phyloP scores from a whole-genome alignment of 1,140 invertebrate species.

The Heliconius hermathena region DNA sequence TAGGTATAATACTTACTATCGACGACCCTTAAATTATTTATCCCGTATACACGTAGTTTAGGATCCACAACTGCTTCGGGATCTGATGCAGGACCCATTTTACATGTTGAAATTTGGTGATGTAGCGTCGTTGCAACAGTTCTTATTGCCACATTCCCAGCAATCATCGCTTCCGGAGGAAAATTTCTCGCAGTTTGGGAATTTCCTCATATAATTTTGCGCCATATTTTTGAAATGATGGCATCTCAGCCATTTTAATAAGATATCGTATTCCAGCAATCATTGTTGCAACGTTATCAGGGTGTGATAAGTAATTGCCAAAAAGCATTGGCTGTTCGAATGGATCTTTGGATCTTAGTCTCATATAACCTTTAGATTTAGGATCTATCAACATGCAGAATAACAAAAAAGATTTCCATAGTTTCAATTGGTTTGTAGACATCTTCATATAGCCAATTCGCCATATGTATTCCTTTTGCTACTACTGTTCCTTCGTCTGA shows the following conservation, averaged over 20 bases:
- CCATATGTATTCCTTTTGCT: slow-evolving; percentile 81
- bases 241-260: slow-evolving; percentile 83
- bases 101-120: slow-evolving; percentile 87
- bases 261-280: slow-evolving; percentile 86
- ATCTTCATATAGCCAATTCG: slow-evolving; percentile 82
- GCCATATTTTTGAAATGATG: slow-evolving; percentile 83
- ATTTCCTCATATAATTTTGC: slow-evolving; percentile 81
- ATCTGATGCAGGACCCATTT: slow-evolving; percentile 89
- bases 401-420: slow-evolving; percentile 85
- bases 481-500: slow-evolving; percentile 85
- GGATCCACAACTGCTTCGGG: slow-evolving; percentile 88
- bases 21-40: slow-evolving; percentile 86
- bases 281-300: slow-evolving; percentile 85
- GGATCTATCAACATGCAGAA: slow-evolving; percentile 89
- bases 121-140: slow-evolving; percentile 85
- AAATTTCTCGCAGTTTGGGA: slow-evolving; percentile 83
- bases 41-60: slow-evolving; percentile 86
- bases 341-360: slow-evolving; percentile 87
- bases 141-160: slow-evolving; percentile 88
- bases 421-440: slow-evolving; percentile 83
- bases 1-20: slow-evolving; percentile 91
- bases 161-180: slow-evolving; percentile 85
- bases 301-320: slow-evolving; percentile 87
- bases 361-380: slow-evolving; percentile 86
- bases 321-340: slow-evolving; percentile 87